These are phyloP conservation scores for Acinonyx jubatus DNA, from an alignment of 2,113 vertebrate species.

Conservation along the genomic window DNA sequence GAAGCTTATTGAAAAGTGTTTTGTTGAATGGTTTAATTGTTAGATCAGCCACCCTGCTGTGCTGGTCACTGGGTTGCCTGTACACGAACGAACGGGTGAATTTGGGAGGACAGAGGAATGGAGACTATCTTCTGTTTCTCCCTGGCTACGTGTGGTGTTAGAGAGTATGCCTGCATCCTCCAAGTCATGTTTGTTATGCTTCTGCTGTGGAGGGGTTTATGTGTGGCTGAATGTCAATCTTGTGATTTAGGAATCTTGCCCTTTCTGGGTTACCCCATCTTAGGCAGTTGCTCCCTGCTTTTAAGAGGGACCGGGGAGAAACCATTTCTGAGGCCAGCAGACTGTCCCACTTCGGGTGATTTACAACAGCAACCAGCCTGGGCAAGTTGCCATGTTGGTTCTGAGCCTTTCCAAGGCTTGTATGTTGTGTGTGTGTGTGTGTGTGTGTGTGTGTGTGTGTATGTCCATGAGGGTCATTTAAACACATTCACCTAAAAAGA, in stretches of 20 bases:
- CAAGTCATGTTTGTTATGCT: not conserved
- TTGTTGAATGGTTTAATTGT: not conserved
- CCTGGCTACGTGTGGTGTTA: not conserved
- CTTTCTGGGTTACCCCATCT: not conserved
- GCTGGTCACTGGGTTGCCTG: not conserved
- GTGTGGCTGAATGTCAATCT: not conserved
- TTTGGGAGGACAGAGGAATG: not conserved
- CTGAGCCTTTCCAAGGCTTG: not conserved
- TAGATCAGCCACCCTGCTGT: not conserved
- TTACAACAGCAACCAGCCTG: not conserved
- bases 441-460: not conserved
- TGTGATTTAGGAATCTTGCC: not conserved
- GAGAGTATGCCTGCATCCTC: rapidly evolving
- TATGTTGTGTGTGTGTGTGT: not conserved
- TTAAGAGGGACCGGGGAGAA: not conserved
- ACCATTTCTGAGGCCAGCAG: not conserved
- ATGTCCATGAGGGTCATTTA: not conserved
- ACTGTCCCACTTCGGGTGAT: not conserved
- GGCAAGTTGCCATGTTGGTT: not conserved
- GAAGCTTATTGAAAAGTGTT: not conserved
- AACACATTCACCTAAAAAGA: not conserved
- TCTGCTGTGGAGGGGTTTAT: not conserved
- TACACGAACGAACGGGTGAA: not conserved
- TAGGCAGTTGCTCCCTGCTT: not conserved
- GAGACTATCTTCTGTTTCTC: not conserved